Conservation (phyloP, 2,113 vertebrate species). For the Hydropotes inermis region DNA sequence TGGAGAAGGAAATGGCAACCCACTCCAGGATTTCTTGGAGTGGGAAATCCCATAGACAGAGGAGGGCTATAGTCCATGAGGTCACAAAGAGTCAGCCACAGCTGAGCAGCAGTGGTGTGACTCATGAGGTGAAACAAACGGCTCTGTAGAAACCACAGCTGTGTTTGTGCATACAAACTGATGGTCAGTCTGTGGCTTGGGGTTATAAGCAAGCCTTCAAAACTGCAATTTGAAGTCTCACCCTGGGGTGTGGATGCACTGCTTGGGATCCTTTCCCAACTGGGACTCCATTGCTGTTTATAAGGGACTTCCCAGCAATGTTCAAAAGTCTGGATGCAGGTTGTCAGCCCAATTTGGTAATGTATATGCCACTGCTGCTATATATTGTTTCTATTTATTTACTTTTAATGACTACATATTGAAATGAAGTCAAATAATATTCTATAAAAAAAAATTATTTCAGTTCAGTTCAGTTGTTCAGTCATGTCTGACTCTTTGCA, state of each 20-base stretch:
- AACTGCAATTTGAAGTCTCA: background rate
- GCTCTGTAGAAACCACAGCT: background rate
- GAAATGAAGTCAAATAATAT: background rate
- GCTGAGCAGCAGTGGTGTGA: background rate
- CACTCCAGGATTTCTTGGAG: background rate
- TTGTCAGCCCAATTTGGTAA: background rate
- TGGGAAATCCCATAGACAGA: background rate
- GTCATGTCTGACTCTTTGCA: background rate
- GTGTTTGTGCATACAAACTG: background rate
- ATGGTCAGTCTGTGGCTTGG: background rate
- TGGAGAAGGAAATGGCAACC: background rate
- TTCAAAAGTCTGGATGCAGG: background rate
- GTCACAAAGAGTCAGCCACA: background rate
- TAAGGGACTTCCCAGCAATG: background rate
- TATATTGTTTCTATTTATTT: background rate
- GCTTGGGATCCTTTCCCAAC: background rate
- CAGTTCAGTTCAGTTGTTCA: background rate
- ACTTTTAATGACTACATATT: background rate
- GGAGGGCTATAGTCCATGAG: background rate
- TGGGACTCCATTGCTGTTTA: background rate
- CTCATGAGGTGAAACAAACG: background rate
- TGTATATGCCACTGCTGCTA: background rate
- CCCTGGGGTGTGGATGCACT: background rate
- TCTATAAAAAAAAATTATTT: background rate
- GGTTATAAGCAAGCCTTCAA: background rate